Evolutionary conservation across 2,797 vertebrate genomes (phyloP).

Genomic region (Muraenolepis orangiensis): DNA sequence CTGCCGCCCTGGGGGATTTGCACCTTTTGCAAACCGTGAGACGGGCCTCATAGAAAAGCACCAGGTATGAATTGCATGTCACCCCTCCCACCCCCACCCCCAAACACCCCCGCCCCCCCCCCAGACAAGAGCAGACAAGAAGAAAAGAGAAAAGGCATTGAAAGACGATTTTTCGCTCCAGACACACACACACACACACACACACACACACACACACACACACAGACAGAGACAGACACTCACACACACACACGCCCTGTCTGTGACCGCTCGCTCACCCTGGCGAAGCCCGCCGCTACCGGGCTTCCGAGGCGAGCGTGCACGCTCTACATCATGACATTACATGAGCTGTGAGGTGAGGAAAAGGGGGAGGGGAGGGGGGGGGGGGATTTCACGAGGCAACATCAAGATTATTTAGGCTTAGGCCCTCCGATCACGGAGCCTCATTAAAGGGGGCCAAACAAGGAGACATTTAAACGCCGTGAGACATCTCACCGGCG

Average conservation of each 20-base stretch:
- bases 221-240: no score
- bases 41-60: slow-evolving; percentile 59
- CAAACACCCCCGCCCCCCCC: background rate
- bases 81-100: slow-evolving; percentile 31
- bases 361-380: slow-evolving; percentile 46
- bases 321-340: slow-evolving; percentile 69
- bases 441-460: slow-evolving; percentile 73
- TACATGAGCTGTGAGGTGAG: slow-evolving; percentile 37
- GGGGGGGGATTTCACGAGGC: slow-evolving; percentile 64
- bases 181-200: no score
- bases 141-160: slow-evolving; percentile 48
- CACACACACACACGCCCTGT: slow-evolving; percentile 64
- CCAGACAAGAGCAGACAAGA: slow-evolving; percentile 75
- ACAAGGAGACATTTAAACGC: slow-evolving; percentile 74
- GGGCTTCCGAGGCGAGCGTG: slow-evolving; percentile 63
- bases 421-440: slow-evolving; percentile 70
- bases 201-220: no score
- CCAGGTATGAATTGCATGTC: slow-evolving; percentile 73
- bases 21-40: slow-evolving; percentile 81
- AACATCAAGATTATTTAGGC: slow-evolving; percentile 71
- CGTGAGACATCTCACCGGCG: slow-evolving; percentile 65
- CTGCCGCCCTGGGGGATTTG: slow-evolving; percentile 73
- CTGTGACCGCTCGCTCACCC: slow-evolving; percentile 75
- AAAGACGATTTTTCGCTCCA: slow-evolving; percentile 60
- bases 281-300: slow-evolving; percentile 57